Conservation (phyloP, 2,797 vertebrate genomes). For the Intellagama lesueurii region DNA sequence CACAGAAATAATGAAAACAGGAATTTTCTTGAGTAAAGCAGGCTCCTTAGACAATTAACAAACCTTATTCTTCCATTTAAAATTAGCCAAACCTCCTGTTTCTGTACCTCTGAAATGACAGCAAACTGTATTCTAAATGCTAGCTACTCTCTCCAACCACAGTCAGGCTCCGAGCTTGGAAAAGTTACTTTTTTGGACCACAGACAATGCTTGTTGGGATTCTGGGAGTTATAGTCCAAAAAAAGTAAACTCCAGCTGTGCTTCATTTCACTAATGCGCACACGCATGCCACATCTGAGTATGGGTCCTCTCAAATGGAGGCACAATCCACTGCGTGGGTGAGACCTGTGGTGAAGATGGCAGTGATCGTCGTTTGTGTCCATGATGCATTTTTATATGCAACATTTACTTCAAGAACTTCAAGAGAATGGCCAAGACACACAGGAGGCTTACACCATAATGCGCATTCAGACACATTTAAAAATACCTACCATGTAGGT, state of each 20-base stretch:
- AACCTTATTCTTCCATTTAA: not conserved
- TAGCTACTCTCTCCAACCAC: not conserved
- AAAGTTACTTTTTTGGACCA: too few species aligned
- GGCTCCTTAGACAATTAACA: not conserved
- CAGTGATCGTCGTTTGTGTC: not conserved
- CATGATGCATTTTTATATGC: not conserved
- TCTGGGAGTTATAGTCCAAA: too few species aligned
- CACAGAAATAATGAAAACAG: not conserved
- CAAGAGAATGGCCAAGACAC: not conserved
- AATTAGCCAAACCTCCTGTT: not conserved
- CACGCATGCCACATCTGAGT: not conserved
- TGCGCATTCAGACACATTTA: not conserved
- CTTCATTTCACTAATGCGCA: not conserved
- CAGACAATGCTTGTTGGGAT: too few species aligned
- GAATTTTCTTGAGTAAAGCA: not conserved
- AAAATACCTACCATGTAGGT: not conserved
- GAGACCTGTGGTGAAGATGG: not conserved
- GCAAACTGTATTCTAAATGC: not conserved
- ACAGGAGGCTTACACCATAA: not conserved
- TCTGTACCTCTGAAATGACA: not conserved
- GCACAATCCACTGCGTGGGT: not conserved
- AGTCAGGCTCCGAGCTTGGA: not conserved
- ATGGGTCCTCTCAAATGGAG: not conserved
- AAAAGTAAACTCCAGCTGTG: too few species aligned
- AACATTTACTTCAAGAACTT: not conserved